Evolutionary conservation across 1,140 invertebrate genomes (phyloP).

Genomic region (Drosophila subpulchrella): DNA sequence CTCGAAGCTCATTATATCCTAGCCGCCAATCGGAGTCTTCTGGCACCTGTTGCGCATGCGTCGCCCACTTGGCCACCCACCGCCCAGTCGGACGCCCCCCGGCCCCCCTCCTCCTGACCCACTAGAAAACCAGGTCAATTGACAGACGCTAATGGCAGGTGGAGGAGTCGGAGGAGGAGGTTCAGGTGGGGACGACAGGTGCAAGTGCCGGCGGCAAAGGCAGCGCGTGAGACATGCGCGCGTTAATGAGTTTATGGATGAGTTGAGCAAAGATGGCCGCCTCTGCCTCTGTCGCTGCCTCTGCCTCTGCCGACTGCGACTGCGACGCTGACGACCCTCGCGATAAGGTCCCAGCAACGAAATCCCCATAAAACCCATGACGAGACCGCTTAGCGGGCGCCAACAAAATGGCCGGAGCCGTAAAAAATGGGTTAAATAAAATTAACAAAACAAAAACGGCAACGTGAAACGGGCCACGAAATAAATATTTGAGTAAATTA

Average conservation of each 20-base stretch:
- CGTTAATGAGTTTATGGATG: conserved; percentile 74
- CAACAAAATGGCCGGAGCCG: conserved; percentile 50
- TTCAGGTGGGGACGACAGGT: conserved; percentile 10
- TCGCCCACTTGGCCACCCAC: conserved; percentile 2
- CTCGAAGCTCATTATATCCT: conserved; percentile 1
- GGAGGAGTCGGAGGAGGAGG: not conserved
- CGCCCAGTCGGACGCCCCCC: not conserved
- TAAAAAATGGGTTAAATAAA: conserved; percentile 27
- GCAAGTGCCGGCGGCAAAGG: conserved; percentile 12
- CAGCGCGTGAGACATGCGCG: conserved; percentile 63
- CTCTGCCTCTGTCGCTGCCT: not conserved
- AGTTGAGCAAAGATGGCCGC: conserved; percentile 66
- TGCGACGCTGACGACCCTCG: conserved; percentile 12
- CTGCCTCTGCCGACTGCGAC: not conserved
- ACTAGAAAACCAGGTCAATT: conserved; percentile 53
- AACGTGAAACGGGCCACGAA: conserved; percentile 28
- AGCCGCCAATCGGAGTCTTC: conserved; percentile 5
- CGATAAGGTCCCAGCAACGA: conserved; percentile 42
- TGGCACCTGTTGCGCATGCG: conserved; percentile 16
- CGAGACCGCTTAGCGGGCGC: conserved; percentile 54
- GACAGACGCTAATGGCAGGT: conserved; percentile 43
- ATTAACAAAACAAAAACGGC: not conserved
- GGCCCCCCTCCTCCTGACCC: not conserved
- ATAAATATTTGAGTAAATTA: conserved; percentile 36
- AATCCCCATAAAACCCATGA: conserved; percentile 71